Evolutionary conservation across 2,888 invertebrate species (phyloP), one percentile per base, ranked within the genome.

Genomic region (Neuroscelio doddi): DNA sequence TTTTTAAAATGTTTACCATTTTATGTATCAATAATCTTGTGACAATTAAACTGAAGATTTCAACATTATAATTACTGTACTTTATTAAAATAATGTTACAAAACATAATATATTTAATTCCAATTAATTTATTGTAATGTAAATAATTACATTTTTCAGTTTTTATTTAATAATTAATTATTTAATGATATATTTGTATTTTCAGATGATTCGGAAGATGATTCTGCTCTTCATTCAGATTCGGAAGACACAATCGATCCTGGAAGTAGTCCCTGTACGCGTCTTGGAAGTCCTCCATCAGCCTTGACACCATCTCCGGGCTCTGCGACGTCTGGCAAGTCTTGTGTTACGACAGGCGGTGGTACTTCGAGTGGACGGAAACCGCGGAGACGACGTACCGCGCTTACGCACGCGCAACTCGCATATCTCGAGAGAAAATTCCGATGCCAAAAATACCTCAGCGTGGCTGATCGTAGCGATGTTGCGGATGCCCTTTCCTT

Each of bases 381-480:
- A 82, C 94, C 94, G 0, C 89, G 95, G 1, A 88, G 95, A 67
- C 88, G 95, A 70, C 89, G 95, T 57, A 96, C 96, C 0, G 96
- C 96, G 0, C 97, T 97, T 86, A 97, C 96, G 1, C 96, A 97
- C 81, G 94, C 96, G 0, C 97, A 97, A 85, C 87, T 97, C 49
- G 95, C 95, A 0, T 96, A 94, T 84, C 86, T 97, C 71, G 96
- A 97, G 85, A 87, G 96, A 73, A 95, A 96, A 86, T 97, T 97
- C 84, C 89, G 96, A 5, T 94, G 95, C 76, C 96, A 96, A 85
- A 97, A 97, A 85, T 97, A 97, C 86, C 86, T 97, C 63, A 95
- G 95, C 64, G 96, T 97, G 4, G 95, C 96, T 0, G 97, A 97
- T 81, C 87, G 97, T 30, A 95, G 95, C 55, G 95, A 96, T 81